phyloP scores from a whole-genome alignment of 1,140 invertebrate species.

The Procambarus virginalis region DNA sequence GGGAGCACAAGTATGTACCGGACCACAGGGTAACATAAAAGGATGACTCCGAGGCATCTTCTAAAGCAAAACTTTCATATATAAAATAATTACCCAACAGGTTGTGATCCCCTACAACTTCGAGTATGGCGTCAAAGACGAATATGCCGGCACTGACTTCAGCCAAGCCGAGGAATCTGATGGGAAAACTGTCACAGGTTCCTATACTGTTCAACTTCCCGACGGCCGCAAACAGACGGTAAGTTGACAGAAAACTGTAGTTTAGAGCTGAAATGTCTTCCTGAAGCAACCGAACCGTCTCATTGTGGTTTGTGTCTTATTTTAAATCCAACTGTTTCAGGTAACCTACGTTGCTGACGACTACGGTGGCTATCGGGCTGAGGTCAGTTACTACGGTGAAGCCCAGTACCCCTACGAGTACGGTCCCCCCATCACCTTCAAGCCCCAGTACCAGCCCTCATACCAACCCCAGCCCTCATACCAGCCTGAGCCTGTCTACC shows the following conservation, averaged over 20 bases:
- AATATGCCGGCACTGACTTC: conserved; percentile 64
- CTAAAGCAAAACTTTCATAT: no score
- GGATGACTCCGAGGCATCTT: no score
- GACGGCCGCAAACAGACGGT: conserved; percentile 43
- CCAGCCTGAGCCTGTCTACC: not conserved
- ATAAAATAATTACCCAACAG: no score
- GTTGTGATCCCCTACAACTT: conserved; percentile 59
- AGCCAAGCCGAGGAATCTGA: conserved; percentile 56
- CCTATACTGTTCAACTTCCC: conserved; percentile 68
- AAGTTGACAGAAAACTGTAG: not conserved
- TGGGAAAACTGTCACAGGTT: conserved; percentile 60
- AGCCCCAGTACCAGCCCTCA: conserved; percentile 10
- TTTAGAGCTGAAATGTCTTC: no score
- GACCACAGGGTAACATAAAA: no score
- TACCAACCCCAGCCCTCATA: not conserved
- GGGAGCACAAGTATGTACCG: no score
- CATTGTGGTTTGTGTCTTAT: not conserved
- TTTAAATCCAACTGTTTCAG: not conserved
- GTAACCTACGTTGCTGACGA: conserved; percentile 47
- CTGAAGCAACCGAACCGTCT: not conserved
- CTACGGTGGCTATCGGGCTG: conserved; percentile 42
- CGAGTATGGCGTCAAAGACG: conserved; percentile 61
- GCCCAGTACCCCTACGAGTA: conserved; percentile 46
- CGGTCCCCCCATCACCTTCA: conserved; percentile 40
- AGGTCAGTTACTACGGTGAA: conserved; percentile 35